A percentile compares a stretch with the other conserved stretches of the same genome.
Evolutionary conservation across 2,113 vertebrate species (phyloP).

Genomic region (Dissostichus mawsoni): DNA sequence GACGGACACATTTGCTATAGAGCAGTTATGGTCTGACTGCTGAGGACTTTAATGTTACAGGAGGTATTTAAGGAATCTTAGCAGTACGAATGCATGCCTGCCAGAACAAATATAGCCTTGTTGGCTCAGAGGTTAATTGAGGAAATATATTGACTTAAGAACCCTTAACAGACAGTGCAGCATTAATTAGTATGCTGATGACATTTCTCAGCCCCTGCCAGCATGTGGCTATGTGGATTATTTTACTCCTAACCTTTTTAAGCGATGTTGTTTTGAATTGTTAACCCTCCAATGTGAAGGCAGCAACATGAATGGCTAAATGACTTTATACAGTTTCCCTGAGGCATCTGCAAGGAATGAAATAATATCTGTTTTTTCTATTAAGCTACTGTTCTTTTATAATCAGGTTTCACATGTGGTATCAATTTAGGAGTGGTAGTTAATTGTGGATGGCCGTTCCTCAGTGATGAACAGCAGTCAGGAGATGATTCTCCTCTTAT

Average conservation of each 20-base stretch:
- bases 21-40: not conserved
- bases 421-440: constrained; percentile 22
- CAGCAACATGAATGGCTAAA: constrained; percentile 26
- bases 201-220: constrained; percentile 45
- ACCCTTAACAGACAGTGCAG: constrained; percentile 19
- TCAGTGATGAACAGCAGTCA: constrained; percentile 24
- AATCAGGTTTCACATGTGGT: constrained; percentile 29
- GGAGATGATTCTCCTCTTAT: not conserved
- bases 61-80: constrained; percentile 10
- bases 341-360: constrained; percentile 25
- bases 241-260: constrained; percentile 58
- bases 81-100: not conserved
- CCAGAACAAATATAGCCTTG: not conserved
- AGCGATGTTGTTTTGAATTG: constrained; percentile 58
- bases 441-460: constrained; percentile 23
- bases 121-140: constrained; percentile 51
- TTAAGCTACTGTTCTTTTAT: constrained; percentile 33
- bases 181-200: constrained; percentile 60
- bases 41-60: not conserved
- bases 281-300: constrained; percentile 22
- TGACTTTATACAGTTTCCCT: constrained; percentile 24
- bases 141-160: constrained; percentile 40
- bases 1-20: constrained; percentile 13
- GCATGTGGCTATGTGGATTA: constrained; percentile 44
- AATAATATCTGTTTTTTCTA: constrained; percentile 55